Base-by-base conservation (phyloP, 2,888 invertebrate species). In the Timema podura region DNA sequence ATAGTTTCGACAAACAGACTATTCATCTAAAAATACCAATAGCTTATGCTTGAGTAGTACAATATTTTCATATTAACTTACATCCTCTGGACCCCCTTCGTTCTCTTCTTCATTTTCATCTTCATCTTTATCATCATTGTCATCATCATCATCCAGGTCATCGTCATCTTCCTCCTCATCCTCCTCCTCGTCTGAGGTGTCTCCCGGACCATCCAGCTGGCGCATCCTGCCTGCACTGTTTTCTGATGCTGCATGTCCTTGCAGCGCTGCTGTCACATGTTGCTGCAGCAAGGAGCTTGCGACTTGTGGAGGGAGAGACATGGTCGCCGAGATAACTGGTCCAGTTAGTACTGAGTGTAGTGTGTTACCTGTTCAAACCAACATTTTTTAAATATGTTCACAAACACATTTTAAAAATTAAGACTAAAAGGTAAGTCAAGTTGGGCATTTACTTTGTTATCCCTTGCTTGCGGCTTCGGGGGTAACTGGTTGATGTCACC, bases 241-340 rank as follows among this genome's bases (percentile, higher is more conserved):
- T 15, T 69, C 65, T 44, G 57, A 45, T 45, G 54, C 11, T 30
- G 59, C 48, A n/a, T 48, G 30, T 71, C 83, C 86, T 73, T 84
- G 88, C 71, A 92, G 81, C 13, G 92, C 92, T 13, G 91, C 90
- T 80, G 93, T 93, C 0, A 95, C 93, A 81, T 94, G 94, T 79
- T 93, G 92, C 77, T 95, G 95, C n/a, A 95, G 82, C 73, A 94
- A 85, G 2, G 91, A 89, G 0, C 93, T 91, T 45, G 95, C 94
- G 77, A 93, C 81, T 44, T 88, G 87, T 73, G 91, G 88, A 45
- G 96, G 95, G 77, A 96, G 85, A 76, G 91, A 90, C 87, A 95
- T 91, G 49, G 95, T 93, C 7, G 95, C 94, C 76, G 93, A 91
- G 74, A 95, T 94, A 67, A 95, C 89, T 68, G 95, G 92, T 54